These are phyloP conservation scores for Monochamus alternatus DNA, from an alignment of 2,888 invertebrate genomes.

Conservation along the genomic window DNA sequence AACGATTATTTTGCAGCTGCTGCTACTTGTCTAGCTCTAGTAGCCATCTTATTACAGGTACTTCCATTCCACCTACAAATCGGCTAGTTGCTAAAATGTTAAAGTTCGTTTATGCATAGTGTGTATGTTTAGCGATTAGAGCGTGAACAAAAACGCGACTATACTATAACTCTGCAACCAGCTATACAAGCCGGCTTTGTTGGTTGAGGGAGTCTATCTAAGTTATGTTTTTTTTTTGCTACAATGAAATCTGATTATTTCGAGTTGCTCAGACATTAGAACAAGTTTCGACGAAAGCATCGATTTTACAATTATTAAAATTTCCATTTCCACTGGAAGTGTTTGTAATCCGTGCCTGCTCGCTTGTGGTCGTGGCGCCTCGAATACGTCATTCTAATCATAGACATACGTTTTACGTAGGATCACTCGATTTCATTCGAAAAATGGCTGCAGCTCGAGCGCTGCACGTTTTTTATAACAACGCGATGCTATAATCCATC, in stretches of 20 bases:
- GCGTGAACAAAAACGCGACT: too few species aligned
- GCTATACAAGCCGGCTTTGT: constrained; percentile 20
- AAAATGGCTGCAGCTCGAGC: constrained; percentile 39
- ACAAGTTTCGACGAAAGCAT: constrained; percentile 21
- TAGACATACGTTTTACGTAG: constrained; percentile 44
- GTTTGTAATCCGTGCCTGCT: constrained; percentile 22
- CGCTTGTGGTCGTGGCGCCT: constrained; percentile 9
- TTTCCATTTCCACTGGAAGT: constrained; percentile 13
- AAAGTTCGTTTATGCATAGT: too few species aligned
- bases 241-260: neutral
- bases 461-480: constrained; percentile 42
- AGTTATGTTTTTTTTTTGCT: neutral
- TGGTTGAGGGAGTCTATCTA: neutral
- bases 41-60: too few species aligned
- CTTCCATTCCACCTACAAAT: too few species aligned
- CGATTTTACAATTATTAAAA: constrained; percentile 31
- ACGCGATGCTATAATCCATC: constrained; percentile 30
- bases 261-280: neutral
- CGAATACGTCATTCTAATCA: constrained; percentile 29
- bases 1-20: too few species aligned
- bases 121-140: too few species aligned
- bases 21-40: too few species aligned
- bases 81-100: too few species aligned
- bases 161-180: constrained; percentile 43
- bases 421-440: constrained; percentile 24